Evolutionary conservation across 1,140 invertebrate species (phyloP).

Genomic region (Scylla paramamosain): DNA sequence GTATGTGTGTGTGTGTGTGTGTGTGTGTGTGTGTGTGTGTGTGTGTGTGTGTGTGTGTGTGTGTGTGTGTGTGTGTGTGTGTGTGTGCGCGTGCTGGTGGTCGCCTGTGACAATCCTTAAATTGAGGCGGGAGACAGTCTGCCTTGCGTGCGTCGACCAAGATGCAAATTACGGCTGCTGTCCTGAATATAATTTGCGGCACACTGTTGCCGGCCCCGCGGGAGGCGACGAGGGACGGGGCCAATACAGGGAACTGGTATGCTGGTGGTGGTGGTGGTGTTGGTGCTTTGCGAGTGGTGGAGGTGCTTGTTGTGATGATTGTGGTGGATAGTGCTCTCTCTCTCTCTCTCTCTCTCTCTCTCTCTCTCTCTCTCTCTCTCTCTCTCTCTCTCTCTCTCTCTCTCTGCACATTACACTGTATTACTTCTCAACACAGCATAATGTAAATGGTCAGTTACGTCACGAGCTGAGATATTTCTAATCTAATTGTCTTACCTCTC

Average conservation of each 20-base stretch:
- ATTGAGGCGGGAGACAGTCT: conserved; percentile 1
- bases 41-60: too few relatives aligned
- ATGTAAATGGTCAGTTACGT: too few relatives aligned
- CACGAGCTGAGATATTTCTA: too few relatives aligned
- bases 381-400: too few relatives aligned
- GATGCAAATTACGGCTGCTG: conserved; percentile 4
- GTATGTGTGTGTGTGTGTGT: too few relatives aligned
- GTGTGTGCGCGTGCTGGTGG: neutral
- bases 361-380: too few relatives aligned
- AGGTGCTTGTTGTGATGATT: neutral
- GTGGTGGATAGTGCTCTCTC: neutral
- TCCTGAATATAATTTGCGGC: conserved; percentile 12
- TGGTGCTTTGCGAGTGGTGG: neutral
- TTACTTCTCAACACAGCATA: too few relatives aligned
- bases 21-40: too few relatives aligned
- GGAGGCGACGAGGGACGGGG: neutral
- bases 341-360: too few relatives aligned
- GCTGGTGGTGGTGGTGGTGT: neutral
- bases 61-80: conserved; percentile 2
- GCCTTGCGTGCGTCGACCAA: neutral
- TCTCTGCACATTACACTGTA: too few relatives aligned
- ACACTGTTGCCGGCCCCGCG: neutral
- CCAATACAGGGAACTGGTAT: neutral
- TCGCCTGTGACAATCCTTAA: conserved; percentile 1
- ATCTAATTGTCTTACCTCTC: too few relatives aligned